Conservation (phyloP, 1,140 invertebrate species). For the Musca vetustissima region DNA sequence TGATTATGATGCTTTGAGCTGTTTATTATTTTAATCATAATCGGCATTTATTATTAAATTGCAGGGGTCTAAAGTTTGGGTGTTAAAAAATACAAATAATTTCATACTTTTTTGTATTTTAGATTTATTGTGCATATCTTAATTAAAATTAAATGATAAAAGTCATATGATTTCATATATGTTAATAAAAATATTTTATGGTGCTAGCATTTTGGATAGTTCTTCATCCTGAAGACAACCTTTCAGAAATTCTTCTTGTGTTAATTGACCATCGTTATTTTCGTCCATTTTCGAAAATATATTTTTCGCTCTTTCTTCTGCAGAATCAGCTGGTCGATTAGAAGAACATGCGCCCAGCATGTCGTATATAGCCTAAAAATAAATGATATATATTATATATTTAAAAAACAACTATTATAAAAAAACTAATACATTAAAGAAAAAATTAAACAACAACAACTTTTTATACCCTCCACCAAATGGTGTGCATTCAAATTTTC, state of each 20-base stretch:
- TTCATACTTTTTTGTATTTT: too few relatives aligned
- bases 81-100: too few relatives aligned
- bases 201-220: slow-evolving; percentile 91
- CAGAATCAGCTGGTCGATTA: slow-evolving; percentile 87
- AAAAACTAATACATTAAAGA: too few relatives aligned
- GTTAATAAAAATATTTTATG: slow-evolving; percentile 60
- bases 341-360: slow-evolving; percentile 95
- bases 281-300: slow-evolving; percentile 99
- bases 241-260: slow-evolving; percentile 98
- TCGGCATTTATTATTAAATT: too few relatives aligned
- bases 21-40: too few relatives aligned
- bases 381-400: slow-evolving; percentile 11
- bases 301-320: slow-evolving; percentile 95
- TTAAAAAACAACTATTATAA: too few relatives aligned
- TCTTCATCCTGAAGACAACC: slow-evolving; percentile 98
- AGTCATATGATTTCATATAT: neutral
- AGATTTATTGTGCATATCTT: slow-evolving; percentile 19
- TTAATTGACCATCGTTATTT: slow-evolving; percentile 97
- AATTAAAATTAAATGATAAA: neutral
- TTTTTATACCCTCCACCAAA: too few relatives aligned
- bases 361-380: slow-evolving; percentile 93
- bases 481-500: too few relatives aligned
- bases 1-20: too few relatives aligned
- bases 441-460: too few relatives aligned
- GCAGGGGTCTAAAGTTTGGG: too few relatives aligned